phyloP scores from a whole-genome alignment of 1,140 invertebrate species.

The Frieseomelitta varia region DNA sequence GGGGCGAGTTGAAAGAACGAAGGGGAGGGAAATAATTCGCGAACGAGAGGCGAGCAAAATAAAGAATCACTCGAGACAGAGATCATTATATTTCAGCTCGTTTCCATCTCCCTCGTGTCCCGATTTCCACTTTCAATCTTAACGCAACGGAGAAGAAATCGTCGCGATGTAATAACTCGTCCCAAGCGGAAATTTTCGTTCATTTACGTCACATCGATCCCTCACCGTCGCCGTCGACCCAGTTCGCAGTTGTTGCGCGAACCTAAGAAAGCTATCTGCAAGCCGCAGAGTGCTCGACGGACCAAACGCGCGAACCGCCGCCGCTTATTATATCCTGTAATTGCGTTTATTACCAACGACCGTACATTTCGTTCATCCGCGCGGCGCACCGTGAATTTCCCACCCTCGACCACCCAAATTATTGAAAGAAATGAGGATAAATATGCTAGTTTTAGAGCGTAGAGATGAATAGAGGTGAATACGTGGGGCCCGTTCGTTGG shows the following conservation, averaged over 20 bases:
- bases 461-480: too few relatives aligned
- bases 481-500: not conserved
- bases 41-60: not conserved
- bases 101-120: not conserved
- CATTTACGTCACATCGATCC: conserved; percentile 11
- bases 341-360: not conserved
- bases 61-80: not conserved
- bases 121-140: not conserved
- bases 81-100: not conserved
- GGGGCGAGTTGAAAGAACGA: too few relatives aligned
- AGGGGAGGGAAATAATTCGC: too few relatives aligned
- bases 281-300: not conserved
- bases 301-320: not conserved
- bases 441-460: too few relatives aligned
- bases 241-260: not conserved
- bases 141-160: too few relatives aligned
- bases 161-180: not conserved
- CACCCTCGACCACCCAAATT: too few relatives aligned
- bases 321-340: not conserved
- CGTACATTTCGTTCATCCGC: not conserved
- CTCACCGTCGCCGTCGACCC: not conserved
- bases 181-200: not conserved
- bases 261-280: not conserved
- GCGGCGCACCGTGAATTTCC: not conserved
- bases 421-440: too few relatives aligned